Evolutionary conservation across 2,888 invertebrate species (phyloP), one percentile per base, ranked within the genome.

Genomic region (Sialis fuliginosa): DNA sequence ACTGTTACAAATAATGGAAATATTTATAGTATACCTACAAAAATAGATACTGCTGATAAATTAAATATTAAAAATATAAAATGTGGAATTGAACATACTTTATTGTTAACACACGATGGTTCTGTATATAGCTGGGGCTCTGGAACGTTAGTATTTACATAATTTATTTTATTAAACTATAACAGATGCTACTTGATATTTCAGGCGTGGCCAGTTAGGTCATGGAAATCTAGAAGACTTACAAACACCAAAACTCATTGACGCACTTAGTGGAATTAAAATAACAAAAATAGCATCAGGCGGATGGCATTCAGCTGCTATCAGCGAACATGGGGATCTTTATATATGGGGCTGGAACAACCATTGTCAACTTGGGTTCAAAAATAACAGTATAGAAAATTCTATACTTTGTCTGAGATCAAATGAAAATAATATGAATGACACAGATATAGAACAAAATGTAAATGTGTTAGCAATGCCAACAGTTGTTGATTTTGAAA

Each of bases 291-390:
- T 92, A 46, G 72, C 80, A 42, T 80, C 85, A 37, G 88, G 87
- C 6, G 89, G 88, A 7, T 93, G 91, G 91, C 91, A 92, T 62
- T 81, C 80, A 46, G 73, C 81, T 45, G 88, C 81, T 7, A 61
- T 90, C 6, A 87, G 86, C 53, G 71, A 75, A 56, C 74, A 72
- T 62, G 90, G 89, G 9, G 91, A 91, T 61, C 58, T 91, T 0
- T 93, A 91, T 60, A 71, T 75, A 2, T 93, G 93, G 92, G 93
- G 93, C 6, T 90, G 86, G 81, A 93, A 93, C 65, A 79, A 82
- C 51, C 76, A 75, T 56, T 91, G 92, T 0, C 90, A 93, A 62
- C 65, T 93, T 10, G 92, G 92, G 6, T 62, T 83, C 33, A 61
- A 64, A 33, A 57, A 60, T 6, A 60, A 66, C 49, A 66, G 67